phyloP scores from a whole-genome alignment of 2,113 vertebrate genomes.

The Pseudorasbora parva region DNA sequence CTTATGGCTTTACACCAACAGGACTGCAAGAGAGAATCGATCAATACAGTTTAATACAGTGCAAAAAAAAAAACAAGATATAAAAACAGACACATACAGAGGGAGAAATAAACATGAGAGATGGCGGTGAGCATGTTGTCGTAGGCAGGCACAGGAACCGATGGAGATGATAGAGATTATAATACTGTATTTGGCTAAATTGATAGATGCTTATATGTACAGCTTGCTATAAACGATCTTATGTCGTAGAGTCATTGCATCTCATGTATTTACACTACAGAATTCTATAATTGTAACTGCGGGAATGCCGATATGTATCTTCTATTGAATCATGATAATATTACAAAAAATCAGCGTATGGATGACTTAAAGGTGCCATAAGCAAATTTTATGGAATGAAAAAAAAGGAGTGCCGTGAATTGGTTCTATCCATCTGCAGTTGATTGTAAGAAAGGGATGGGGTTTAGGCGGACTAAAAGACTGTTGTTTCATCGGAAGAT shows the following conservation, averaged over 20 bases:
- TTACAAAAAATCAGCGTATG: not conserved
- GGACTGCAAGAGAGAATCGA: slow-evolving; percentile 71
- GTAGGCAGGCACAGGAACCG: slow-evolving; percentile 75
- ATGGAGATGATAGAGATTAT: slow-evolving; percentile 73
- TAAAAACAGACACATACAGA: slow-evolving; percentile 73
- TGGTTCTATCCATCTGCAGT: not conserved
- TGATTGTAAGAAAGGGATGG: not conserved
- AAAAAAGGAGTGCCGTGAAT: not conserved
- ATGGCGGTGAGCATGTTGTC: slow-evolving; percentile 69
- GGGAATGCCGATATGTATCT: slow-evolving; percentile 50
- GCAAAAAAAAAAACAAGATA: slow-evolving; percentile 51
- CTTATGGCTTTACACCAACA: slow-evolving; percentile 72
- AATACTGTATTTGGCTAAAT: slow-evolving; percentile 81
- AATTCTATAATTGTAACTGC: slow-evolving; percentile 69
- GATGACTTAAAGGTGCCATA: slow-evolving; percentile 6
- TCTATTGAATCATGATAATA: slow-evolving; percentile 28
- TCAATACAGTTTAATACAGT: slow-evolving; percentile 74
- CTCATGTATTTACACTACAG: slow-evolving; percentile 70
- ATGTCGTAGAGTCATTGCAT: slow-evolving; percentile 74
- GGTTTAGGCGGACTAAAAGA: too few relatives aligned
- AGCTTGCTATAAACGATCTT: slow-evolving; percentile 74
- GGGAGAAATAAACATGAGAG: slow-evolving; percentile 68
- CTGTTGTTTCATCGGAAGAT: not conserved
- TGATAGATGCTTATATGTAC: slow-evolving; percentile 77
- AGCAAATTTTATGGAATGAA: not conserved